These are phyloP conservation scores for Dastarcus helophoroides DNA, from an alignment of 2,888 invertebrate genomes.

Conservation along the genomic window DNA sequence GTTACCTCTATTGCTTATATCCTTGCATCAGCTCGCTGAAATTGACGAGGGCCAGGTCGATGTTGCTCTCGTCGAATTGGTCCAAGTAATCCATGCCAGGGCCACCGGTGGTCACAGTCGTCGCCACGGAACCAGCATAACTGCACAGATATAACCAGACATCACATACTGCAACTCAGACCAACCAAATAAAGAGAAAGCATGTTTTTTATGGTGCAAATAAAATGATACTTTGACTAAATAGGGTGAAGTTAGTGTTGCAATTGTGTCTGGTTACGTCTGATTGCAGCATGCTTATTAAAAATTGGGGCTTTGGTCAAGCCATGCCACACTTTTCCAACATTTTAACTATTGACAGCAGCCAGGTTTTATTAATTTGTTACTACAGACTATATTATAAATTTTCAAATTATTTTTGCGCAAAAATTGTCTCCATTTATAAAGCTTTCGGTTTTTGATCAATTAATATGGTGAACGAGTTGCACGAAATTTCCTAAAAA, in stretches of 20 bases:
- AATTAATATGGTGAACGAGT: too few species aligned
- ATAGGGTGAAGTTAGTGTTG: too few species aligned
- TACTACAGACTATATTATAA: too few species aligned
- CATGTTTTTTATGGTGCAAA: too few species aligned
- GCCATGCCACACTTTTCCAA: too few species aligned
- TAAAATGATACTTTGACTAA: too few species aligned
- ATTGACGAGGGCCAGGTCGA: conserved; percentile 31
- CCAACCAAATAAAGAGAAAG: conserved; percentile 24
- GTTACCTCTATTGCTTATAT: conserved; percentile 29
- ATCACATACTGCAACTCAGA: conserved; percentile 39
- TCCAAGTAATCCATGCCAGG: conserved; percentile 33
- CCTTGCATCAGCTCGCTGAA: conserved; percentile 32
- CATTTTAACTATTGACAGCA: too few species aligned
- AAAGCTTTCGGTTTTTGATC: too few species aligned
- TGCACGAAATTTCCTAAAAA: too few species aligned
- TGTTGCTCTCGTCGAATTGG: conserved; percentile 29
- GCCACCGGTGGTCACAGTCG: conserved; percentile 26
- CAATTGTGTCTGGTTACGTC: conserved; percentile 39
- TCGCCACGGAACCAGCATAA: conserved; percentile 34
- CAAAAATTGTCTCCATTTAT: too few species aligned
- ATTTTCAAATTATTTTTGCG: too few species aligned
- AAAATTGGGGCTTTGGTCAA: neutral
- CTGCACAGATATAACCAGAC: conserved; percentile 41
- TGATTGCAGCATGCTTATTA: conserved; percentile 37
- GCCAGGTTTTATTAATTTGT: too few species aligned